A percentile compares a stretch with the other conserved stretches of the same genome.
These are phyloP conservation scores for Punctoribates punctum DNA, from an alignment of 2,888 invertebrate genomes.

Conservation along the genomic window DNA sequence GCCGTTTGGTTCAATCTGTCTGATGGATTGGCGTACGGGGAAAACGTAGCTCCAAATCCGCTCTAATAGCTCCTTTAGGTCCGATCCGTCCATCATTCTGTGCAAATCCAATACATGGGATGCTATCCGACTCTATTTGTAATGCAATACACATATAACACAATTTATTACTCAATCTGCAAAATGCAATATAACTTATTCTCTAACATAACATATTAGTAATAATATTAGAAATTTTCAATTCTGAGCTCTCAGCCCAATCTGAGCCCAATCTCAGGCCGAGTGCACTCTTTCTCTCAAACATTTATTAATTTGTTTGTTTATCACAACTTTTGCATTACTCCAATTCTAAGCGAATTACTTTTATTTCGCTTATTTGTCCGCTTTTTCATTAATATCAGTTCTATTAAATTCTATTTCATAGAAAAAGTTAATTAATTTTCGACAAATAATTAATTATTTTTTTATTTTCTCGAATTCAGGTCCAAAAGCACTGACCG, in stretches of 20 bases:
- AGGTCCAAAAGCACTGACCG: conserved; percentile 46
- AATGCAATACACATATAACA: conserved; percentile 37
- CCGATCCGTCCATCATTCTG: conserved; percentile 40
- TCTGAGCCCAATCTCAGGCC: not conserved
- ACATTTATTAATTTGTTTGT: conserved; percentile 13
- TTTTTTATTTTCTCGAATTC: not conserved
- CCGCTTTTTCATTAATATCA: not conserved
- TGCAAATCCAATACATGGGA: conserved; percentile 34
- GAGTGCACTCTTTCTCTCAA: conserved; percentile 30
- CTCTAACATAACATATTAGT: conserved; percentile 22
- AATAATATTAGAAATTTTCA: conserved; percentile 26
- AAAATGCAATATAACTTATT: conserved; percentile 35
- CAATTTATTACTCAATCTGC: conserved; percentile 38
- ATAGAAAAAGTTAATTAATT: conserved; percentile 7
- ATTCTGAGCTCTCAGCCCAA: not conserved
- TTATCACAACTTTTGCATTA: not conserved
- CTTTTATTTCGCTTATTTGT: not conserved
- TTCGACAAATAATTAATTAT: conserved; percentile 3
- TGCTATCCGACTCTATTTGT: conserved; percentile 20
- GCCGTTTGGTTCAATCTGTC: conserved; percentile 34
- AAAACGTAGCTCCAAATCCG: conserved; percentile 35
- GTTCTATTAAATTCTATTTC: not conserved
- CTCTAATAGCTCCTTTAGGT: conserved; percentile 41
- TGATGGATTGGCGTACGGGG: conserved; percentile 41
- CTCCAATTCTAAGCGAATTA: not conserved